Base-by-base conservation (phyloP, 2,888 invertebrate genomes). In the Steinernema carpocapsae region DNA sequence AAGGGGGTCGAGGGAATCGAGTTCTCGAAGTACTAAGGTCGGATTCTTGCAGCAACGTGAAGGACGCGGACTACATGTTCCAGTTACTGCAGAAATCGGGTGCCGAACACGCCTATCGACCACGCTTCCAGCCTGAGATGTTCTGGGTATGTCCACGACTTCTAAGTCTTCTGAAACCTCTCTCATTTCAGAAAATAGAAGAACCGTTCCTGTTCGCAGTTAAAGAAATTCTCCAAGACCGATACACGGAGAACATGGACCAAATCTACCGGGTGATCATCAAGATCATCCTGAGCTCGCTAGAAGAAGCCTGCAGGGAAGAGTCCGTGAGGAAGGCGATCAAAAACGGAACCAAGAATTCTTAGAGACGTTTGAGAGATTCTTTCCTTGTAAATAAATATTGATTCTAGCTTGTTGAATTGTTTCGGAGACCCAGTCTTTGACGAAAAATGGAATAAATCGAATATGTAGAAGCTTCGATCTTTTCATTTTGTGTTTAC, bases 231-330 rank as follows among this genome's bases (percentile, higher is more conserved):
- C 90, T 95, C 45, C 94, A 93, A 2, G 94, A 94, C 82, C 91
- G 94, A 78, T 94, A 93, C 89, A 93, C 94, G 12, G 92, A 93
- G 72, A 94, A 94, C 89, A 93, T 95, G 82, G 93, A 94, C 87
- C 92, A 92, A 84, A 93, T 94, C 86, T 95, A 95, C 91, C 92
- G 92, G 89, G 90, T 93, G 81, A 93, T 94, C 73, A 94, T 94
- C 87, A 92, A 92, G 88, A 93, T 94, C 87, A 94, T 95, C 83
- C 91, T 95, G 85, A 92, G 93, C 88, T 94, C 93, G 77, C 89
- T 94, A 79, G 91, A 32, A 14, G 46, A 73, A 45, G n/a, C 72
- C 7, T 72, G 72, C 22, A 7, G 72, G 59, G 71, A 37, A 26
- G 71, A 71, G 29, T 29, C 17, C 7, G 71, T 17, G 32, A 6